Base-by-base conservation (phyloP, 1,140 invertebrate species). In the Micrasema minimum region DNA sequence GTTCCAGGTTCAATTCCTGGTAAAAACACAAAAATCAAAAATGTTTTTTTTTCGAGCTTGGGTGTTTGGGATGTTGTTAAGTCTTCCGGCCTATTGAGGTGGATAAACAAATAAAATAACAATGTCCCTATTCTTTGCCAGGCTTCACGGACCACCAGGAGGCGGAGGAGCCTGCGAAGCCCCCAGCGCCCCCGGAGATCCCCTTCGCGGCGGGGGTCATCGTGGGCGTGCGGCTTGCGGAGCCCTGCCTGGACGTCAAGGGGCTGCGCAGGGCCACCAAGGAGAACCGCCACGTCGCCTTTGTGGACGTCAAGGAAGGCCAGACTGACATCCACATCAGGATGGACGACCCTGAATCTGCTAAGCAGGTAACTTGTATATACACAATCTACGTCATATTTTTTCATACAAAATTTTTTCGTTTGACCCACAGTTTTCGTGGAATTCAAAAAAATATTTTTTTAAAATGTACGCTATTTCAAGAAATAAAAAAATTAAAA, bases 261-360 rank as follows among this genome's bases (percentile, higher is more conserved):
- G 86, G 87, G 79, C 85, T 92, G 69, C 91, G 93, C 82, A 88
- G 89, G 16, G 85, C 87, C 62, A 81, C 87, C 59, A 85, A 80
- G 31, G 78, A 80, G 48, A 88, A 89, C 65, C 76, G 80, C 64
- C 85, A 84, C 14, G 85, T 89, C 7, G 83, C 88, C 75, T 91
- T 91, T 76, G 87, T 91, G 16, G 90, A 92, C 71, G 82, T 89
- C 6, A 86, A 86, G 55, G 88, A 90, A 72, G 86, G 86, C 1
- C 82, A 86, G 38, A 80, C 77, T 2, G 79, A 86, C 73, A 87
- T 86, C 4, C 86, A 86, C 69, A 76, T 93, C 18, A 82, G 90
- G 55, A 86, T 89, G 55, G 87, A 88, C 72, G 85, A 86, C 43
- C 69, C 85, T 1, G 82, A 86, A 66, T 80, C 85, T 41, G 89